Evolutionary conservation across 2,888 invertebrate genomes (phyloP).

Genomic region (Seira sanloemensis): DNA sequence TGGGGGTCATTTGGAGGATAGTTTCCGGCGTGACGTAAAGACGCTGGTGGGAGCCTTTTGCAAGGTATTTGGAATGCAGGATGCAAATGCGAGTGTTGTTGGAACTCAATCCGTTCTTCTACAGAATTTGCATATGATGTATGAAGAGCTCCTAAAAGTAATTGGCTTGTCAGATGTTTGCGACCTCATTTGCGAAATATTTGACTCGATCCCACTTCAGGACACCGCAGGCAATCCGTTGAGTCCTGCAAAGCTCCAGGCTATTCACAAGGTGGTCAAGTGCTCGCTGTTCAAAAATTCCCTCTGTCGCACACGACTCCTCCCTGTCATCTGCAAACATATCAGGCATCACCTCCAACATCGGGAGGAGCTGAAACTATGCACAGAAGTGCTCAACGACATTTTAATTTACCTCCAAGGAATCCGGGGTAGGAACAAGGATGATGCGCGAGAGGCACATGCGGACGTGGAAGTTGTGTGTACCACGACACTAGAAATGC

Average conservation of each 20-base stretch:
- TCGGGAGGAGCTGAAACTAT: constrained; percentile 87
- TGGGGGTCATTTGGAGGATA: constrained; percentile 91
- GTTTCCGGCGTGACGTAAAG: constrained; percentile 84
- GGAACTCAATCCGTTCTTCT: constrained; percentile 85
- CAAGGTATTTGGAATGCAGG: constrained; percentile 83
- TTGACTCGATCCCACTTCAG: constrained; percentile 83
- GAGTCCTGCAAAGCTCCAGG: constrained; percentile 87
- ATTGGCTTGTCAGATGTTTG: constrained; percentile 83
- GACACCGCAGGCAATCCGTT: constrained; percentile 84
- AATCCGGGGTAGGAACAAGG: constrained; percentile 36
- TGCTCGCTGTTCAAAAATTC: constrained; percentile 82
- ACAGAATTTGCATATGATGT: constrained; percentile 88
- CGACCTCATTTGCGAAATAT: constrained; percentile 86
- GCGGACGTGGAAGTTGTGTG: constrained; percentile 90
- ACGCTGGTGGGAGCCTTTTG: constrained; percentile 85
- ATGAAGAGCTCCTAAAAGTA: constrained; percentile 83
- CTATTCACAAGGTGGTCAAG: constrained; percentile 87
- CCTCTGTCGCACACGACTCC: constrained; percentile 76
- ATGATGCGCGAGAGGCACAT: constrained; percentile 57
- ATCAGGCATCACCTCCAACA: constrained; percentile 88
- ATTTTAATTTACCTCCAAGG: constrained; percentile 83
- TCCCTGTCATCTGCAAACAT: constrained; percentile 90
- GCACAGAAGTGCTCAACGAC: constrained; percentile 89
- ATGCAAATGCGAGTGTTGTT: constrained; percentile 87
- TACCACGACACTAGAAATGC: constrained; percentile 86